These are phyloP conservation scores for Philaethria dido DNA, from an alignment of 2,888 invertebrate species.

Conservation along the genomic window DNA sequence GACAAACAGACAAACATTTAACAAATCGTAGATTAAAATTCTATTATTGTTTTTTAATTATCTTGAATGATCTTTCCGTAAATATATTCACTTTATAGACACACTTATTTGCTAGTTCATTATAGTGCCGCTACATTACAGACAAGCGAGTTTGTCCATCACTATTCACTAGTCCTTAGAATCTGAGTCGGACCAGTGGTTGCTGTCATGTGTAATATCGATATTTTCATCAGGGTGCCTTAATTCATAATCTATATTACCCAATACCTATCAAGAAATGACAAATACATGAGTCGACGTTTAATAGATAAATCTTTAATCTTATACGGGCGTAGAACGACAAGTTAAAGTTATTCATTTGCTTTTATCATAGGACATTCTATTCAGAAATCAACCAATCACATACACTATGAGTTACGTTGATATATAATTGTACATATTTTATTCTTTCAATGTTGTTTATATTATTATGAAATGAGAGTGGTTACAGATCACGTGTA, in stretches of 20 bases:
- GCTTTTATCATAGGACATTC: neutral
- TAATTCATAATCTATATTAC: slow-evolving; percentile 31
- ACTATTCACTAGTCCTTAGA: slow-evolving; percentile 2
- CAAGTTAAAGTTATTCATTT: neutral
- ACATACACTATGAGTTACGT: no score
- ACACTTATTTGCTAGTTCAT: no score
- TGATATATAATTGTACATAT: no score
- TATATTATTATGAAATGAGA: no score
- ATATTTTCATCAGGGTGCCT: slow-evolving; percentile 19
- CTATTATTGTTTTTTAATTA: no score
- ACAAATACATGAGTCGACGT: slow-evolving; percentile 23
- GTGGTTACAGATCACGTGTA: no score
- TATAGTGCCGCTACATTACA: neutral
- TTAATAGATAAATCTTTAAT: slow-evolving; percentile 10
- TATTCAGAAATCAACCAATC: neutral
- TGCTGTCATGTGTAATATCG: slow-evolving; percentile 26
- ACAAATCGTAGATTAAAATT: no score
- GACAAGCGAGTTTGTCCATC: slow-evolving; percentile 5
- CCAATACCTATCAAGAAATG: slow-evolving; percentile 19
- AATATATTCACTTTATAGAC: no score
- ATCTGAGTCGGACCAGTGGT: slow-evolving; percentile 15
- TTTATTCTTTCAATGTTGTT: neutral
- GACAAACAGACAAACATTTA: no score
- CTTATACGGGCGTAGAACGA: neutral
- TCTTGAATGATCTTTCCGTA: no score